These are phyloP conservation scores for Tridacna gigas DNA, from an alignment of 2,888 invertebrate species.

Conservation along the genomic window DNA sequence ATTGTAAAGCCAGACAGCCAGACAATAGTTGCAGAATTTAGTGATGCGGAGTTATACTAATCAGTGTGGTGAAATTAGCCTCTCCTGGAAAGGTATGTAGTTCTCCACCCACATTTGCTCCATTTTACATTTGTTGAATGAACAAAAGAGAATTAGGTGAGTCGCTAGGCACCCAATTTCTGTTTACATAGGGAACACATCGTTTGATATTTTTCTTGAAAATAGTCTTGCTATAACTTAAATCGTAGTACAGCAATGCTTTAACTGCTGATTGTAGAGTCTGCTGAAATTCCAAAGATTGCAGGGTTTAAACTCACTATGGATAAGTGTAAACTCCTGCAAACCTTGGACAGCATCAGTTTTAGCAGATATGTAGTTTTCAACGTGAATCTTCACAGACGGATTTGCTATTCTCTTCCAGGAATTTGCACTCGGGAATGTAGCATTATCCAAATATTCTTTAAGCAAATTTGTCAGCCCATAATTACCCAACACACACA, in stretches of 20 bases:
- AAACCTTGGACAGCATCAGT: not conserved
- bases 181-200: not conserved
- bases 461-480: not conserved
- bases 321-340: not conserved
- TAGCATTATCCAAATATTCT: not conserved
- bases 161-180: not conserved
- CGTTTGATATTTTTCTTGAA: not conserved
- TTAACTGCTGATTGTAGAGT: not conserved
- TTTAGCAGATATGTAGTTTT: not conserved
- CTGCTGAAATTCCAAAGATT: not conserved
- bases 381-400: not conserved
- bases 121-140: not conserved
- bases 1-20: not conserved
- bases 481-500: not conserved
- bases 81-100: not conserved
- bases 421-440: not conserved
- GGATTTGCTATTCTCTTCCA: not conserved
- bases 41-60: not conserved
- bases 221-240: not conserved
- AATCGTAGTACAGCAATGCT: not conserved
- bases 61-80: not conserved
- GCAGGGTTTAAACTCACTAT: not conserved
- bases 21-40: not conserved
- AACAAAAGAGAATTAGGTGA: not conserved
- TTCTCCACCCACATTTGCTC: not conserved